Percentiles rank a stretch among this genome's conserved stretches.
Evolutionary conservation across 2,888 invertebrate species (phyloP).

Genomic region (Halictus quadricinctus): DNA sequence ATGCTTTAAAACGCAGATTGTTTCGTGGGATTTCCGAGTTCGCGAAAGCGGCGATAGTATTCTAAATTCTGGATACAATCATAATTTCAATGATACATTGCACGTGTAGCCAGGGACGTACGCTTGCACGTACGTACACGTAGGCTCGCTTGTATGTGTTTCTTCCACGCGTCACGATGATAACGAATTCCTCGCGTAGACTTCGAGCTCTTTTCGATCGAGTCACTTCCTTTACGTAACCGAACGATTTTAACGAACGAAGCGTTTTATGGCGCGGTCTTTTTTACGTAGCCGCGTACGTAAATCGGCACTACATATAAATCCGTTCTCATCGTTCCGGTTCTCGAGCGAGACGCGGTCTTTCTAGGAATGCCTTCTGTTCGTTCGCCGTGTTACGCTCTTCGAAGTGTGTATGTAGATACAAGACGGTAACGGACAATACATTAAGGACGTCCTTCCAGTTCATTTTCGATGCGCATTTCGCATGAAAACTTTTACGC

Average conservation of each 20-base stretch:
- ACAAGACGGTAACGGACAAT: too few species aligned
- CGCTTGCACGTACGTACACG: not conserved
- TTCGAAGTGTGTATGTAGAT: not conserved
- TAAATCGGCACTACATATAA: not conserved
- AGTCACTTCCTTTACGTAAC: conserved; percentile 54
- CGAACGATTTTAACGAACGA: conserved; percentile 23
- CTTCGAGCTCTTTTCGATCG: conserved; percentile 47
- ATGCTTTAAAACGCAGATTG: too few species aligned
- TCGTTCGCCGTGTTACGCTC: not conserved
- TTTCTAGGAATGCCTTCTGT: not conserved
- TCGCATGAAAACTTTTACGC: too few species aligned
- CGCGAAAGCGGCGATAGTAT: not conserved
- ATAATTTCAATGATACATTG: not conserved
- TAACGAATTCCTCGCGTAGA: conserved; percentile 41
- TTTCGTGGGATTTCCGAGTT: not conserved
- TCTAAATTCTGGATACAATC: not conserved
- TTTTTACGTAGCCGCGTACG: not conserved
- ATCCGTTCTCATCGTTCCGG: not conserved
- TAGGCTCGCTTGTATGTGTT: not conserved
- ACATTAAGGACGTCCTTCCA: too few species aligned
- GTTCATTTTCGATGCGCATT: too few species aligned
- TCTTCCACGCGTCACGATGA: conserved; percentile 55
- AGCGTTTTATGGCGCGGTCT: not conserved
- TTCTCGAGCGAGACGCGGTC: not conserved
- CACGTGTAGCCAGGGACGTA: not conserved